These are phyloP conservation scores for Hypercompe scribonia DNA, from an alignment of 2,888 invertebrate genomes.

Conservation along the genomic window DNA sequence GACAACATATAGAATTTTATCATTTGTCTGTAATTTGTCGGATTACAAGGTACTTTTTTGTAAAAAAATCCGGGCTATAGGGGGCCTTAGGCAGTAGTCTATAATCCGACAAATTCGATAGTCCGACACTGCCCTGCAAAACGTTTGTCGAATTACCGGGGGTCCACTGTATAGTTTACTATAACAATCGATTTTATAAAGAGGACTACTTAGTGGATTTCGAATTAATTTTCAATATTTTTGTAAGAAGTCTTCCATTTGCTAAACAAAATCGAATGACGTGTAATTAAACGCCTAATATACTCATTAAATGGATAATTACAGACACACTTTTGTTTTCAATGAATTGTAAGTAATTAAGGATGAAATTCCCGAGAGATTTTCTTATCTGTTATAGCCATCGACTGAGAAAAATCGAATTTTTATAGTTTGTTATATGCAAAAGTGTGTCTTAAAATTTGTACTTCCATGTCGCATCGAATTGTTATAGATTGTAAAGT, in stretches of 20 bases:
- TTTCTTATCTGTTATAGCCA: background rate
- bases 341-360: background rate
- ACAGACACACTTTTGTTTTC: background rate
- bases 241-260: constrained; percentile 29
- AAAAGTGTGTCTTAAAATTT: constrained; percentile 19
- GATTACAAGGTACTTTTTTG: too few species aligned
- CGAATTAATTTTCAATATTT: constrained; percentile 8
- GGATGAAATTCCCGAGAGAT: background rate
- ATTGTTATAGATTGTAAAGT: constrained; percentile 27
- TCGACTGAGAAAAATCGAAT: too few species aligned
- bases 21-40: too few species aligned
- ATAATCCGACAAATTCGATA: too few species aligned
- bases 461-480: constrained; percentile 19
- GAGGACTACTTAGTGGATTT: background rate
- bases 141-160: too few species aligned
- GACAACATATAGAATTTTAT: too few species aligned
- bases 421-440: background rate
- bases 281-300: constrained; percentile 32
- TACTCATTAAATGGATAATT: constrained; percentile 21
- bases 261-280: constrained; percentile 19
- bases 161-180: too few species aligned
- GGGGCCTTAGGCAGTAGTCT: too few species aligned
- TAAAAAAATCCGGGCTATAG: too few species aligned
- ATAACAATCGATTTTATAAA: background rate
- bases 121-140: too few species aligned